phyloP scores from a whole-genome alignment of 1,140 invertebrate species.

The Musca vetustissima region DNA sequence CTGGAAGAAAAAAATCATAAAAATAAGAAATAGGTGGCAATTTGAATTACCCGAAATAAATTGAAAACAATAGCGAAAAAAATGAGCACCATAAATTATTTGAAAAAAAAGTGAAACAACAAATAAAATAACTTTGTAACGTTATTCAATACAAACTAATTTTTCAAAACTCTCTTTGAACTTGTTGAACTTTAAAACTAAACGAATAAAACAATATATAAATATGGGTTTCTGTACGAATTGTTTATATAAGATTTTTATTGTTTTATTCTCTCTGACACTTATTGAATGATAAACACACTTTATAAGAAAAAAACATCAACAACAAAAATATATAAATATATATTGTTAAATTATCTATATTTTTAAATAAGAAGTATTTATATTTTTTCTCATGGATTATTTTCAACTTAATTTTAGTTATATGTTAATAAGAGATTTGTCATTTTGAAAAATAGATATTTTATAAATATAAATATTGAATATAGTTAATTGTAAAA shows the following conservation, averaged over 20 bases:
- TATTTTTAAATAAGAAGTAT: constrained; percentile 3
- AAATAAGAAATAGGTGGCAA: neutral
- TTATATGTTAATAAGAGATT: neutral
- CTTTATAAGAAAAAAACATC: neutral
- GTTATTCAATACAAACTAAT: neutral
- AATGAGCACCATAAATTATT: neutral
- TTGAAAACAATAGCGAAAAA: neutral
- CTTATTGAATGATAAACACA: neutral
- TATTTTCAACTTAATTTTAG: neutral
- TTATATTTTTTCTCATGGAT: neutral
- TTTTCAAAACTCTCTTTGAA: neutral
- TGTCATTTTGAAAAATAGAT: neutral
- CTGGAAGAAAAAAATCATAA: too few species aligned
- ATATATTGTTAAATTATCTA: constrained; percentile 2
- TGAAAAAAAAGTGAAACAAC: neutral
- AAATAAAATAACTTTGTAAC: neutral
- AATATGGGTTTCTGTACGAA: neutral
- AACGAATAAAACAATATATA: neutral
- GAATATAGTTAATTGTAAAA: constrained; percentile 1
- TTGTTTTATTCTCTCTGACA: neutral
- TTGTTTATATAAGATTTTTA: neutral
- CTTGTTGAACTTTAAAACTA: neutral
- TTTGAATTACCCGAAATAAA: neutral
- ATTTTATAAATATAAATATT: neutral
- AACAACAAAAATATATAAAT: too few species aligned